Conservation (phyloP, 2,797 vertebrate species). For the Delichon dasypus region DNA sequence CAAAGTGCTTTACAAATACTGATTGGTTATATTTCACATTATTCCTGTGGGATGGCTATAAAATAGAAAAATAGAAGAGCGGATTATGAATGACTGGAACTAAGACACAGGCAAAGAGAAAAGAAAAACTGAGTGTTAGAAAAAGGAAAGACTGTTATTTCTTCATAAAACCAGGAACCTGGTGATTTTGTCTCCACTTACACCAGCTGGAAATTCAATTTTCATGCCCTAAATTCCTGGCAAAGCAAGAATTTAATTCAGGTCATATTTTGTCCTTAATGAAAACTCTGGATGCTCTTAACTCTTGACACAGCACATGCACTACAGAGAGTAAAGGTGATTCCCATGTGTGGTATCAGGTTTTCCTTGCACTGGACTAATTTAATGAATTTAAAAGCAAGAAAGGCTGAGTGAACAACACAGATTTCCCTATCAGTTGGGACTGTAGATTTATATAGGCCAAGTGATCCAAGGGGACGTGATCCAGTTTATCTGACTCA, state of each 20-base stretch:
- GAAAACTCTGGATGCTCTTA: not conserved
- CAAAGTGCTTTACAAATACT: constrained; percentile 47
- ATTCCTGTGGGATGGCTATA: constrained; percentile 38
- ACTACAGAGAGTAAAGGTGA: not conserved
- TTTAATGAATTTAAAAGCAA: not conserved
- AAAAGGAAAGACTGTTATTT: not conserved
- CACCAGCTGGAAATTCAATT: not conserved
- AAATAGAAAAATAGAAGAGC: constrained; percentile 38
- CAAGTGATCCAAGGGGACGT: not conserved
- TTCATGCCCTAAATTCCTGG: not conserved
- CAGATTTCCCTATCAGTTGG: not conserved
- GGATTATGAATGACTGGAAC: constrained; percentile 36
- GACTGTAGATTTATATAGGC: not conserved
- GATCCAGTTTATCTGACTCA: not conserved
- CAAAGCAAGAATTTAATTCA: not conserved
- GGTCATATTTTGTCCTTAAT: not conserved
- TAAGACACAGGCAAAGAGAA: not conserved
- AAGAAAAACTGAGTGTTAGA: not conserved
- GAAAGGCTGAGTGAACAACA: not conserved
- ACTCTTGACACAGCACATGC: not conserved
- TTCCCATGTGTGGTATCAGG: not conserved
- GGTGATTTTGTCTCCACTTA: not conserved
- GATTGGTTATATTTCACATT: constrained; percentile 54
- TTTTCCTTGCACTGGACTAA: not conserved
- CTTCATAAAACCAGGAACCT: not conserved